phyloP scores from a whole-genome alignment of 2,113 vertebrate species.

The Polypterus bichir region DNA sequence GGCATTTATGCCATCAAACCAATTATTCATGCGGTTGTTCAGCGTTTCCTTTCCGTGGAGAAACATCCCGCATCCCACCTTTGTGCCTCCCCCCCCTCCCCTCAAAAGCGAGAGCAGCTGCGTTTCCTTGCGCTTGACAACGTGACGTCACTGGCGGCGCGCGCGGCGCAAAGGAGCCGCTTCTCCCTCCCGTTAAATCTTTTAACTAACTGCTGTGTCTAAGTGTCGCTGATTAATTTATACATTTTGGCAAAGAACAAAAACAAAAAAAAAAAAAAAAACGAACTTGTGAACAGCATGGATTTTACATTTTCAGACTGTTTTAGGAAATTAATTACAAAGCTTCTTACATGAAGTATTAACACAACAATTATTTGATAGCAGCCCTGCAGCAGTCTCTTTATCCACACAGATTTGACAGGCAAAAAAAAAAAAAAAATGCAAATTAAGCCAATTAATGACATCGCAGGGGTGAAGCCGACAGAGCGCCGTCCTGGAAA shows the following conservation, averaged over 20 bases:
- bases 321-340: constrained; percentile 4
- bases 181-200: neutral
- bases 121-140: too few species aligned
- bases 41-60: too few species aligned
- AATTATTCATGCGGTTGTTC: neutral
- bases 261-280: too few species aligned
- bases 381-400: constrained; percentile 1
- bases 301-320: constrained; percentile 3
- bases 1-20: neutral
- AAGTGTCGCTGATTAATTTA: constrained; percentile 4
- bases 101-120: too few species aligned
- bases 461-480: neutral
- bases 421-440: neutral
- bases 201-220: constrained; percentile 5
- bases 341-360: constrained; percentile 1
- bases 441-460: constrained; percentile 3
- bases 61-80: too few species aligned
- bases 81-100: too few species aligned
- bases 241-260: neutral
- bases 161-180: too few species aligned
- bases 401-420: constrained; percentile 10
- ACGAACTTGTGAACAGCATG: neutral
- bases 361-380: constrained; percentile 1
- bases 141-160: too few species aligned
- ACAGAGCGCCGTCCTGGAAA: too few species aligned